Evolutionary conservation across 2,888 invertebrate genomes (phyloP).

Genomic region (Parnassius orleans): DNA sequence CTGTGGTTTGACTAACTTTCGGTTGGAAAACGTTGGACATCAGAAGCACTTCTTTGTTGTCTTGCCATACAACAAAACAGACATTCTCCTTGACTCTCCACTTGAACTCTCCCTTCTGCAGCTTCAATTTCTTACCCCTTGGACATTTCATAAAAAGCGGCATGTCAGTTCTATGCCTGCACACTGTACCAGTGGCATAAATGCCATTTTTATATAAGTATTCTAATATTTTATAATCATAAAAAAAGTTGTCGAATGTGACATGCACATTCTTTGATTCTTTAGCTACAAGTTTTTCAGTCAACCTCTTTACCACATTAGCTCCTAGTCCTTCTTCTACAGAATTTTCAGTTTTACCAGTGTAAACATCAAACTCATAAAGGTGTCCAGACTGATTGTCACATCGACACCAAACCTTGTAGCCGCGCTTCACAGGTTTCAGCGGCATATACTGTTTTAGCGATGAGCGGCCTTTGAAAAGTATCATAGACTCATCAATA

Average conservation of each 20-base stretch:
- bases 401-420: constrained; percentile 37
- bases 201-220: background rate
- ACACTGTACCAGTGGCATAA: too few relatives aligned
- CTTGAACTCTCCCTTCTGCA: constrained; percentile 31
- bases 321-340: constrained; percentile 36
- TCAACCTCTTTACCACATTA: constrained; percentile 34
- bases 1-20: constrained; percentile 31
- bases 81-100: constrained; percentile 34
- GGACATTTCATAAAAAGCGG: constrained; percentile 19
- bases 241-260: too few relatives aligned
- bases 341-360: constrained; percentile 33
- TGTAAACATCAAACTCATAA: constrained; percentile 23
- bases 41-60: constrained; percentile 33
- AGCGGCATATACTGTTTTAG: constrained; percentile 22
- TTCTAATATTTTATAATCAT: background rate
- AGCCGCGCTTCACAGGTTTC: constrained; percentile 39
- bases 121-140: constrained; percentile 24
- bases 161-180: background rate
- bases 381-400: constrained; percentile 18
- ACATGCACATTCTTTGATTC: too few relatives aligned
- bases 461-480: constrained; percentile 34
- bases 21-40: constrained; percentile 37
- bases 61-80: constrained; percentile 34
- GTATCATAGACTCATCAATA: constrained; percentile 35
- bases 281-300: constrained; percentile 15